Evolutionary conservation across 2,888 invertebrate genomes (phyloP), one percentile per base, ranked within the genome.

Genomic region (Aethes cnicana): DNA sequence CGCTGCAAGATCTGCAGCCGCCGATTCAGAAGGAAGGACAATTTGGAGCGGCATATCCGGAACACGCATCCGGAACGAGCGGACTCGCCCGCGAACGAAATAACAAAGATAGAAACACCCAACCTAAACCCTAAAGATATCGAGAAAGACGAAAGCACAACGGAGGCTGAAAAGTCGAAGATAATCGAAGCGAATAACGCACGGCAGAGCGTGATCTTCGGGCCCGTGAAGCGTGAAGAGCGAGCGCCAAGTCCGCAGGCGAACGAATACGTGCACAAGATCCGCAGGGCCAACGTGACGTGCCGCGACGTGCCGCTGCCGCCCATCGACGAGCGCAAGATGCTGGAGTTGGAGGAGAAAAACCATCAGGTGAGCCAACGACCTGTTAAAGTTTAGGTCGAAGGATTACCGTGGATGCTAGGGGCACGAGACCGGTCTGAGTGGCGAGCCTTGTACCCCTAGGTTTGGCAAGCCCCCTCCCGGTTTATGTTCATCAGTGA

Each of bases 21-120:
- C 5, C 91, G 91, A 28, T 95, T 95, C 69, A 86, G 93, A 33
- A 88, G 96, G 53, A 95, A 94, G 71, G 96, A 96, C 73, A 96
- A 96, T 72, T 87, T 96, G 54, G 91, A 92, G 54, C 91, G 96
- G 0, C 96, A 96, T 74, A 89, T 95, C 50, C 92, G 93, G 47
- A 94, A 95, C 74, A 93, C 95, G 47, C 96, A 96, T 75, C 92
- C 93, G 0, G 92, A 86, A 52, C 74, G 67, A 58, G 74, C 69
- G 6, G n/a, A n/a, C n/a, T n/a, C n/a, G n/a, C n/a, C n/a, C n/a
- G n/a, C n/a, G n/a, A 64, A 61, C 1, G 78, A 84, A 53, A 84
- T 81, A 58, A 74, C 53, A 11, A 77, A 73, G 55, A 69, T 88
- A 2, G 70, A 84, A 61, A 75, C 64, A 18, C 69, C 75, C 1